These are phyloP conservation scores for Taenioides sp. DNA, from an alignment of 2,797 vertebrate species.

Conservation along the genomic window DNA sequence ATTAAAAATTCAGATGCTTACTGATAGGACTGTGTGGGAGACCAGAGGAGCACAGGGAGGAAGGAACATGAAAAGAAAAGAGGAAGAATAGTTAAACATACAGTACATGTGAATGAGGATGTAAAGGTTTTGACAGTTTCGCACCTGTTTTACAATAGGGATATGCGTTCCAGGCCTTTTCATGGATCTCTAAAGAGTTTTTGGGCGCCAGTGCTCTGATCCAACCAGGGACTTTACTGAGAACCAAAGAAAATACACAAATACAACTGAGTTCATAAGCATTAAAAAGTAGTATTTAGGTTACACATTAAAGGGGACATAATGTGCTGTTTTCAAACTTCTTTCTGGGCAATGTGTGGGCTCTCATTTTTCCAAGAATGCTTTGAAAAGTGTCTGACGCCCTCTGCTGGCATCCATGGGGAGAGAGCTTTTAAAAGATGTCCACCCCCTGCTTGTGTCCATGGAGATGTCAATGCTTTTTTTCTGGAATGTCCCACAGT, in stretches of 20 bases:
- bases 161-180: slow-evolving; percentile 98
- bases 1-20: slow-evolving; percentile 42
- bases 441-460: no score
- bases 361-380: no score
- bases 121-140: slow-evolving; percentile 32
- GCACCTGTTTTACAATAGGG: slow-evolving; percentile 95
- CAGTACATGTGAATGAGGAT: neutral
- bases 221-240: slow-evolving; percentile 90
- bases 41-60: neutral
- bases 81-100: slow-evolving; percentile 2
- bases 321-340: neutral
- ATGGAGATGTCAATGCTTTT: no score
- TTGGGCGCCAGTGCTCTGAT: slow-evolving; percentile 87
- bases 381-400: neutral
- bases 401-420: neutral
- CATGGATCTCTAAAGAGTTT: slow-evolving; percentile 88
- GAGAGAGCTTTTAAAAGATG: no score
- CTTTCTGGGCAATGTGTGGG: neutral
- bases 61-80: slow-evolving; percentile 16
- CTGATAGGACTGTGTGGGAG: slow-evolving; percentile 65
- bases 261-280: neutral
- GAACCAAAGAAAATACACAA: slow-evolving; percentile 14
- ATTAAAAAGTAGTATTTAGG: neutral
- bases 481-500: no score
- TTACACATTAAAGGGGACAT: no score